Conservation (phyloP, 2,888 invertebrate species). For the Dermolepida albohirtum region DNA sequence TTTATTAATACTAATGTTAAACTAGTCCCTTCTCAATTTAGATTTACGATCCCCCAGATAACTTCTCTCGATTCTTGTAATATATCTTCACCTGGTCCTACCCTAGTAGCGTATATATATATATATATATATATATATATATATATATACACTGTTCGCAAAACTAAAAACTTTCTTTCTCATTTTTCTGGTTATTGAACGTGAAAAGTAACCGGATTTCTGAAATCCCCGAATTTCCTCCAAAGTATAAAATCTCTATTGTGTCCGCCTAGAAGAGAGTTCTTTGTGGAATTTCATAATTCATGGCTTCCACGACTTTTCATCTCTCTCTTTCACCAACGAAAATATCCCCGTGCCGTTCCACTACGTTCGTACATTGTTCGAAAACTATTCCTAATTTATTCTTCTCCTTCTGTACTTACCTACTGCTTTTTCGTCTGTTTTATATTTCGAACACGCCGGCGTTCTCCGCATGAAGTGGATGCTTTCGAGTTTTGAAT, state of each 20-base stretch:
- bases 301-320: conserved; percentile 48
- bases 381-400: conserved; percentile 49
- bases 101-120: background rate
- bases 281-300: conserved; percentile 57
- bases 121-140: no score
- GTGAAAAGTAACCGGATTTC: conserved; percentile 57
- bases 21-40: conserved; percentile 30
- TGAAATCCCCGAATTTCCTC: conserved; percentile 54
- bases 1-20: conserved; percentile 28
- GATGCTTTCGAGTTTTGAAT: conserved; percentile 20
- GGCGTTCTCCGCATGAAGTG: conserved; percentile 1
- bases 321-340: conserved; percentile 23
- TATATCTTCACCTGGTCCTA: background rate
- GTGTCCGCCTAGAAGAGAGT: conserved; percentile 48
- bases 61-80: background rate
- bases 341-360: background rate
- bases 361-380: conserved; percentile 44
- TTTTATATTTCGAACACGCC: conserved; percentile 21
- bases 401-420: conserved; percentile 40
- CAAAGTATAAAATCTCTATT: conserved; percentile 55
- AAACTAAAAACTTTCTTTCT: conserved; percentile 50
- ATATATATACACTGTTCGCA: background rate
- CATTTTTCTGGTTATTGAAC: conserved; percentile 57
- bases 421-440: conserved; percentile 7
- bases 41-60: conserved; percentile 19